A percentile compares a stretch with the other conserved stretches of the same genome.
These are phyloP conservation scores for Smittia aterrima DNA, from an alignment of 2,888 invertebrate species.

Conservation along the genomic window DNA sequence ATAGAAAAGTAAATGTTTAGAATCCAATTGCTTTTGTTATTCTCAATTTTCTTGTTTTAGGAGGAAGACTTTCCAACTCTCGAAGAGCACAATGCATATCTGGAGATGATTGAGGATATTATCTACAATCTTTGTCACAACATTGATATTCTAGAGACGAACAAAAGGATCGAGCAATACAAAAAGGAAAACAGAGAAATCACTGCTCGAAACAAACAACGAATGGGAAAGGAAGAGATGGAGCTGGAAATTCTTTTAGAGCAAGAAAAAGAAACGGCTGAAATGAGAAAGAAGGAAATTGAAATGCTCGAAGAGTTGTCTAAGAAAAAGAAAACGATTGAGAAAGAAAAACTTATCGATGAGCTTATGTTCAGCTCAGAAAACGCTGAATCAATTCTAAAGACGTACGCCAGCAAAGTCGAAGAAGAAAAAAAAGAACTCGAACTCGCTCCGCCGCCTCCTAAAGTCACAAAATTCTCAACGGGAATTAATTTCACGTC, in stretches of 20 bases:
- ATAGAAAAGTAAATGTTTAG: conserved; percentile 63
- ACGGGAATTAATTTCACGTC: conserved; percentile 80
- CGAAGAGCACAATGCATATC: conserved; percentile 90
- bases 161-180: conserved; percentile 85
- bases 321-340: conserved; percentile 77
- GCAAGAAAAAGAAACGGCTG: conserved; percentile 74
- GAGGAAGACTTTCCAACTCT: conserved; percentile 87
- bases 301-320: conserved; percentile 63
- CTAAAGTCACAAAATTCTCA: conserved; percentile 73
- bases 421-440: conserved; percentile 66
- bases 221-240: conserved; percentile 75
- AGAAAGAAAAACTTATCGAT: conserved; percentile 90
- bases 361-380: conserved; percentile 91
- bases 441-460: conserved; percentile 52
- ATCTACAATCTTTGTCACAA: conserved; percentile 88
- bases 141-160: conserved; percentile 83
- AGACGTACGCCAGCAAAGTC: conserved; percentile 70
- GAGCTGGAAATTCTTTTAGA: conserved; percentile 83
- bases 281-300: conserved; percentile 68
- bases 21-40: background rate
- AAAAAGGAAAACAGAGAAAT: conserved; percentile 85
- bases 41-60: conserved; percentile 28
- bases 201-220: conserved; percentile 76
- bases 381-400: conserved; percentile 84
- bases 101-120: conserved; percentile 91